These are phyloP conservation scores for Lontra canadensis DNA, from an alignment of 2,113 vertebrate species.

Conservation along the genomic window DNA sequence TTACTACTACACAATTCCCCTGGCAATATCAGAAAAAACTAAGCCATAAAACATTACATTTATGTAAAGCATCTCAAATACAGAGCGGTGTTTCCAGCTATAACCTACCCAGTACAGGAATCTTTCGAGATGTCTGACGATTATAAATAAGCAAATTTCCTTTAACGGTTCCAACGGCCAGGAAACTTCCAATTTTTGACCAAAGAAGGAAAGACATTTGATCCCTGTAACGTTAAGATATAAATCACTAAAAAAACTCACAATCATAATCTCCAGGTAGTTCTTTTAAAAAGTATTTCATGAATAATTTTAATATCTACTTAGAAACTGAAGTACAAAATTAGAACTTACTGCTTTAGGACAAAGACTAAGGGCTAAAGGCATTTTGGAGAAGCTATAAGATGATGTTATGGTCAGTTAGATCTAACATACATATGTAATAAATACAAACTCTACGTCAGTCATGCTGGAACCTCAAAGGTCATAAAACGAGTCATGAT, in stretches of 20 bases:
- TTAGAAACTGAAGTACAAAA: constrained; percentile 29
- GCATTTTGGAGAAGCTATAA: not conserved
- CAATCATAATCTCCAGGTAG: not conserved
- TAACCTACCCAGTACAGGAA: constrained; percentile 93
- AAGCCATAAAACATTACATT: not conserved
- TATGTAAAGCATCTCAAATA: constrained; percentile 18
- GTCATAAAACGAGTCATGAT: not conserved
- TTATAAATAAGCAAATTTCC: constrained; percentile 98
- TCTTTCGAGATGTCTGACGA: constrained; percentile 96
- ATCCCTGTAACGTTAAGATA: constrained; percentile 87
- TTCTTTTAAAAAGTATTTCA: constrained; percentile 5
- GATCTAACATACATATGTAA: not conserved
- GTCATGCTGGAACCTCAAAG: not conserved
- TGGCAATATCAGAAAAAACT: not conserved
- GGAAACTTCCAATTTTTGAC: constrained; percentile 92
- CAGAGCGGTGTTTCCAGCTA: constrained; percentile 34
- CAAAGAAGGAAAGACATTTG: constrained; percentile 94
- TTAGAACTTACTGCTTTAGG: constrained; percentile 15
- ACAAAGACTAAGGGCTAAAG: not conserved
- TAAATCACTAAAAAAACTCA: constrained; percentile 54
- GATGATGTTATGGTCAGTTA: not conserved
- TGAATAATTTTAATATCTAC: not conserved
- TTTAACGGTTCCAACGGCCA: constrained; percentile 95
- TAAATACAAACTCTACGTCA: not conserved
- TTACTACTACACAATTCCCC: not conserved